These are phyloP conservation scores for Eidolon helvum DNA, from an alignment of 2,113 vertebrate species.

Conservation along the genomic window DNA sequence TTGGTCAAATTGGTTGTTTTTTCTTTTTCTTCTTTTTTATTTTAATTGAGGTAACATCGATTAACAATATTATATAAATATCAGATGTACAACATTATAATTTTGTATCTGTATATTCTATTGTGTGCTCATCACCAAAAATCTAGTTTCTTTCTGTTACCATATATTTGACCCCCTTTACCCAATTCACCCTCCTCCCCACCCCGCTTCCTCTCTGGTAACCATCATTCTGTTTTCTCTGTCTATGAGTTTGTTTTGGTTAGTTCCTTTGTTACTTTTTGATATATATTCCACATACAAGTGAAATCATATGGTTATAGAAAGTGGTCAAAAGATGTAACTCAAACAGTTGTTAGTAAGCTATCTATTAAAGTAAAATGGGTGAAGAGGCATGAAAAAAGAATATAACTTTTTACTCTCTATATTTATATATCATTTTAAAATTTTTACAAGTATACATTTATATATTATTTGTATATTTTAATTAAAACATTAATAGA, in stretches of 20 bases:
- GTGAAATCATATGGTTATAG: neutral
- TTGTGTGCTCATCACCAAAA: neutral
- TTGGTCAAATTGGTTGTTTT: neutral
- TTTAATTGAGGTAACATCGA: neutral
- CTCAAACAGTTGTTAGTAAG: neutral
- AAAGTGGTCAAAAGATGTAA: neutral
- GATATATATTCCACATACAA: neutral
- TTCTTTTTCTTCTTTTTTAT: too few species aligned
- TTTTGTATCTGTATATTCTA: neutral
- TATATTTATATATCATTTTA: neutral
- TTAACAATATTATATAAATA: neutral
- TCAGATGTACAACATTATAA: neutral
- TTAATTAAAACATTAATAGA: conserved; percentile 19
- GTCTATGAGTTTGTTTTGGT: neutral
- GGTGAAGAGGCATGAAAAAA: neutral
- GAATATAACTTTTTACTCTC: neutral
- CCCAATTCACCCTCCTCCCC: neutral
- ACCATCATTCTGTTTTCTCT: neutral
- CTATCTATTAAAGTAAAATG: neutral
- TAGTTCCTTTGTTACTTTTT: neutral
- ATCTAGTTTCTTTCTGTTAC: neutral
- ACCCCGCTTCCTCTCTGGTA: too few species aligned
- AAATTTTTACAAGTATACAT: neutral
- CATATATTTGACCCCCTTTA: too few species aligned
- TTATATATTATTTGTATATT: neutral